Conservation (phyloP, 2,113 vertebrate species). For the Lepisosteus oculatus region DNA sequence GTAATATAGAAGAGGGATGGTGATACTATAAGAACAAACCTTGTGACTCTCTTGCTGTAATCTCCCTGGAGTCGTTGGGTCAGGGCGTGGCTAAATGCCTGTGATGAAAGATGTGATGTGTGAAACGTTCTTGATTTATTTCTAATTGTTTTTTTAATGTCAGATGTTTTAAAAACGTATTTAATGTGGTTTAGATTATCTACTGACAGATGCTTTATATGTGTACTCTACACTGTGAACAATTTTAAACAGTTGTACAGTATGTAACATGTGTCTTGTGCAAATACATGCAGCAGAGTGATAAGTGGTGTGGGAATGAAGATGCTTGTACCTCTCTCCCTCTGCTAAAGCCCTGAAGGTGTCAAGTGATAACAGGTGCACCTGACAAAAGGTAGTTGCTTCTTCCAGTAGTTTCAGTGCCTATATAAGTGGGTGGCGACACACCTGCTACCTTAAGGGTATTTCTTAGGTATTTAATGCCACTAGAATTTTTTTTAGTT, state of each 20-base stretch:
- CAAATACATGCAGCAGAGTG: background rate
- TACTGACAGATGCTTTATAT: slow-evolving; percentile 12
- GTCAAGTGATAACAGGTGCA: slow-evolving; percentile 32
- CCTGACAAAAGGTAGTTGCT: slow-evolving; percentile 26
- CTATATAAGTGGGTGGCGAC: slow-evolving; percentile 14
- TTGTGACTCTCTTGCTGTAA: too few relatives aligned
- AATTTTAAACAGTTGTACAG: too few relatives aligned
- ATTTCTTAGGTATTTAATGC: slow-evolving; percentile 36
- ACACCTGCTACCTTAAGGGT: slow-evolving; percentile 28
- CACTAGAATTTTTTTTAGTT: slow-evolving; percentile 39
- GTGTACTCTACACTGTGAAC: background rate
- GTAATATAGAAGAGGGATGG: slow-evolving; percentile 48
- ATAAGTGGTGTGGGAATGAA: background rate
- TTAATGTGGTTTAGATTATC: too few relatives aligned
- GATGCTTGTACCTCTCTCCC: background rate
- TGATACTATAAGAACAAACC: too few relatives aligned
- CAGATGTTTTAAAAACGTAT: too few relatives aligned
- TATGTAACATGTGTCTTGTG: background rate
- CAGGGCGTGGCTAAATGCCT: too few relatives aligned
- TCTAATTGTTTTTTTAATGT: too few relatives aligned
- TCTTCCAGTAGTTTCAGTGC: slow-evolving; percentile 39
- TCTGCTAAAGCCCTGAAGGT: slow-evolving; percentile 8
- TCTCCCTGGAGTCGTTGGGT: too few relatives aligned
- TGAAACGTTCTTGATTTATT: too few relatives aligned
- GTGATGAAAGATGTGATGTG: too few relatives aligned